Base-by-base conservation (phyloP, 2,797 vertebrate genomes). In the Otolemur crassicaudatus region DNA sequence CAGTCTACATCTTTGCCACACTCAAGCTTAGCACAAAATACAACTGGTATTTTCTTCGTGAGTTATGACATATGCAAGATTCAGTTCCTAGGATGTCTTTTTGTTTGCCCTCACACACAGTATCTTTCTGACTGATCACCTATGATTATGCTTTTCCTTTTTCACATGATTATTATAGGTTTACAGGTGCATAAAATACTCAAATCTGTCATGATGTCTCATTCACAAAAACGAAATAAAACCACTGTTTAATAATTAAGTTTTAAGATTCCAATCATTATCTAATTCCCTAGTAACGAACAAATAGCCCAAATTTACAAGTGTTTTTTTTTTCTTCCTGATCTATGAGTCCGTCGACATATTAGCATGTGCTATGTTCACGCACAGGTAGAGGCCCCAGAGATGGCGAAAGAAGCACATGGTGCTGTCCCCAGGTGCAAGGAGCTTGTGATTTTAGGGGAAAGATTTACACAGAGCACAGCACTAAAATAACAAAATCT, bases 111-210 rank as follows among this genome's bases (percentile, higher is more conserved):
- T 81, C 29, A 40, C 19, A 22, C 6, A 72, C 27, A n/a, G 0
- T 86, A 43, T 31, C 46, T 43, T 73, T 88, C 61, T 17, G 19
- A 61, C 37, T 58, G 14, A 61, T 43, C 63, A 25, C 43, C 20
- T 70, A 16, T 11, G n/a, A 60, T 87, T 75, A 72, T 31, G 76
- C 14, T 56, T 90, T 91, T 87, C 53, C 25, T 90, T 92, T 70
- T 53, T 49, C 23, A 23, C 60, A 13, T 23, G 16, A 86, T 43
- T 69, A 23, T 29, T 37, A 13, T 13, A 61, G 23, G 5, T 69
- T 25, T 69, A 7, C 31, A 53, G 49, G 49, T 53, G 14, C 49
- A 80, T 49, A 61, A 82, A 49, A 40, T n/a, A 3, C 7, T 76
- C 19, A 22, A 63, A 17, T 61, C 12, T 61, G 40, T 91, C 81